Evolutionary conservation across 2,797 vertebrate genomes (phyloP), one percentile per base, ranked within the genome.

Genomic region (Gymnothorax javanicus): DNA sequence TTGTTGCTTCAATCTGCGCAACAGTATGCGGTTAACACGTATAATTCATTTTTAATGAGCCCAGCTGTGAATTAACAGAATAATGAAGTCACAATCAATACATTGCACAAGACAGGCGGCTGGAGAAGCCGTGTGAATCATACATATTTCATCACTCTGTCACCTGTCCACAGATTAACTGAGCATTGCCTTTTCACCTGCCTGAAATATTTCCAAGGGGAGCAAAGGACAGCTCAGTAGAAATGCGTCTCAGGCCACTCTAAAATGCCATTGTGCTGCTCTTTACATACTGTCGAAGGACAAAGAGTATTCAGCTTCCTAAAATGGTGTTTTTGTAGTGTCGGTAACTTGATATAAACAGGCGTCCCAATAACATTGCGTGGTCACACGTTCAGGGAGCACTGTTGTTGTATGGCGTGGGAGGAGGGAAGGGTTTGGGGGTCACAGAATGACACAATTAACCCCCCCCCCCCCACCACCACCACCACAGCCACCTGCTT

Each of bases 401-500:
- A 23, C 59, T 64, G 9, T 60, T 62, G 17, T 77, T 84, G 43
- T 84, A 84, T 84, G 71, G 84, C 67, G 12, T 59, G 33, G 33
- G 33, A 43, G 33, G 33, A 43, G 33, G 33, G 33, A 43, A 43
- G 33, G 33, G 33, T 43, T 43, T 43, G 71, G 15, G 64, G 83
- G 84, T 84, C 56, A 33, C 75, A 6, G 43, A 20, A 13, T 60
- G 59, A 59, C 50, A 57, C 50, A 27, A 33, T 88, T 43, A 43
- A 43, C 33, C 33, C n/a, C 56, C 73, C 87, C 64, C 43, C 60
- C 17, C 33, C 60, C 87, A 85, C 23, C 62, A 13, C 62, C 86
- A 83, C 64, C 64, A 13, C 62, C 86, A 86, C 84, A 52, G 71
- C 43, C 85, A 85, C 81, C 85, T 86, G 87, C 85, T 56, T 58